Percentiles rank a stretch among this genome's conserved stretches.
These are phyloP conservation scores for Platalea minor DNA, from an alignment of 2,797 vertebrate species.

Conservation along the genomic window DNA sequence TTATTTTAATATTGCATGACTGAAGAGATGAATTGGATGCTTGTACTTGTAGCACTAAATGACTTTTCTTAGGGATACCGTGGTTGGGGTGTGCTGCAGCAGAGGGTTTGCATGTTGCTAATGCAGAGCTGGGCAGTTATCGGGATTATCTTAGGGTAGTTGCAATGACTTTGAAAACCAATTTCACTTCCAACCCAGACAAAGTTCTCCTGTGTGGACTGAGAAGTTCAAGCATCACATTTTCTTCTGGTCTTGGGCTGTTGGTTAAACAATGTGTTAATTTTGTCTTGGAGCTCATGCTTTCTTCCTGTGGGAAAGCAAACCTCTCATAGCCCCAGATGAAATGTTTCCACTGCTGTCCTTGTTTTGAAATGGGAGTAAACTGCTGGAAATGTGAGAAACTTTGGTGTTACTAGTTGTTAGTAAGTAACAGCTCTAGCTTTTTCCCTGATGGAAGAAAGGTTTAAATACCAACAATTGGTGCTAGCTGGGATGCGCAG, in stretches of 20 bases:
- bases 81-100: fast-evolving
- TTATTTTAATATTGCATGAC: not conserved
- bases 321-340: not conserved
- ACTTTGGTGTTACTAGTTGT: not conserved
- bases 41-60: fast-evolving
- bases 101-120: fast-evolving
- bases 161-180: not conserved
- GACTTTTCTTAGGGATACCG: not conserved
- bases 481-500: not conserved
- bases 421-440: not conserved
- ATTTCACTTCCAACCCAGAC: not conserved
- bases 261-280: fast-evolving
- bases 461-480: not conserved
- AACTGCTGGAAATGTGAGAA: not conserved
- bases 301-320: not conserved
- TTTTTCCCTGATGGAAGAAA: not conserved
- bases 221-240: fast-evolving
- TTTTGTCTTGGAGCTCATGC: not conserved
- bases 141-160: fast-evolving
- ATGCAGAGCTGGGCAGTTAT: fast-evolving
- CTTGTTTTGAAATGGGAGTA: not conserved
- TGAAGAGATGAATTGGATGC: not conserved
- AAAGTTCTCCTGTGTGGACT: not conserved
- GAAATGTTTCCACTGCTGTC: not conserved
- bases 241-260: not conserved